phyloP scores from a whole-genome alignment of 2,888 invertebrate genomes.

The Geotrupes spiniger region DNA sequence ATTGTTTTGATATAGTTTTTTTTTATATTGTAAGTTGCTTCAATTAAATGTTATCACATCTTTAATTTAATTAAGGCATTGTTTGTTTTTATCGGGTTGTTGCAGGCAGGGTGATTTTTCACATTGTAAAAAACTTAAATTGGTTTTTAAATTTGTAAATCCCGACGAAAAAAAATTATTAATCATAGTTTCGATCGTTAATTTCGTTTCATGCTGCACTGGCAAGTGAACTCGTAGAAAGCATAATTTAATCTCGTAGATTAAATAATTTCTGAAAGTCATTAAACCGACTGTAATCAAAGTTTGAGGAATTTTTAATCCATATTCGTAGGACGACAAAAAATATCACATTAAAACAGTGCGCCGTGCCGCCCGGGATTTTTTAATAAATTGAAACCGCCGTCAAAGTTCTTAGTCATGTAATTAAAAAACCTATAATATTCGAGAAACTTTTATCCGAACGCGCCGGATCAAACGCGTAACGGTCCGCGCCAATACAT shows the following conservation, averaged over 20 bases:
- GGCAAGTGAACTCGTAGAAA: constrained; percentile 1
- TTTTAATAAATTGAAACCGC: constrained; percentile 22
- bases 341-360: constrained; percentile 23
- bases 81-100: too few species aligned
- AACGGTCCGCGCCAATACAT: constrained; percentile 16
- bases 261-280: constrained; percentile 16
- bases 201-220: too few species aligned
- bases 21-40: too few species aligned
- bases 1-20: too few species aligned
- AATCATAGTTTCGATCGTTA: too few species aligned
- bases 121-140: too few species aligned
- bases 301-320: not conserved
- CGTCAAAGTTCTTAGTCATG: constrained; percentile 24
- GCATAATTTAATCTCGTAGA: constrained; percentile 15
- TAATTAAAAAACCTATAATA: constrained; percentile 24
- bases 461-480: constrained; percentile 20
- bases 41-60: too few species aligned
- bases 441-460: constrained; percentile 15
- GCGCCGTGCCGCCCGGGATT: constrained; percentile 19
- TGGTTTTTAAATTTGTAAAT: too few species aligned
- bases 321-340: constrained; percentile 18
- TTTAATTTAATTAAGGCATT: too few species aligned
- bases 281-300: constrained; percentile 11
- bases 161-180: too few species aligned
- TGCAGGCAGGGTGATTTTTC: too few species aligned